Evolutionary conservation across 2,888 invertebrate species (phyloP), one percentile per base, ranked within the genome.

Genomic region (Pheosia tremula): DNA sequence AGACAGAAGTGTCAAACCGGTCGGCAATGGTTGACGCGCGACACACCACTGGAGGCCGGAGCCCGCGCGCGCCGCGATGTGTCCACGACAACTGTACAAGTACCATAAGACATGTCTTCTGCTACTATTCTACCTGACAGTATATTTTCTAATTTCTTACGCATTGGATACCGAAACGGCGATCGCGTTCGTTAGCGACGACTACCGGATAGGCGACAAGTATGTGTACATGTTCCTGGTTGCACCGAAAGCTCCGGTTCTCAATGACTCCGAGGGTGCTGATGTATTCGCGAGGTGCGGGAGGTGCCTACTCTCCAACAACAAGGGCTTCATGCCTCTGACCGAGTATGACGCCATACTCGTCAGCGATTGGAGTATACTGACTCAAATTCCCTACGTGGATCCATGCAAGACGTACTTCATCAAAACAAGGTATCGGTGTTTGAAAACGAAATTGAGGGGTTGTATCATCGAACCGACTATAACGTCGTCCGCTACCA

Each of bases 271-370:
- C 0, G 87, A 87, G 0, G 88, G 86, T 1, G 85, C 84, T 0
- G 77, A 78, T 2, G 84, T 86, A 54, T 85, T 89, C 65, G 62
- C 67, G 3, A 63, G 81, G 4, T 89, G 89, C 68, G 86, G 83
- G 0, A 64, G 56, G 3, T 90, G 89, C 62, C 87, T 85, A 67
- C 67, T 89, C 43, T 89, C 89, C 0, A 88, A 88, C 63, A 88
- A 89, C 67, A 81, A 69, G 58, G 89, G 87, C 0, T 86, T 89
- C 59, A 63, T 88, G 8, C 88, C 89, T 8, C 67, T 84, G 64
- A 75, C 76, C 58, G 85, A 86, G 62, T 90, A 81, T 66, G 89
- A 90, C 55, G 89, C 89, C 0, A 68, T 89, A 0, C 64, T 89
- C 24, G 13, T 50, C 24, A 8, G 7, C 9, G 50, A 50, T 80